These are phyloP conservation scores for Enteromius paludinosus DNA, from an alignment of 2,797 vertebrate species.

Conservation along the genomic window DNA sequence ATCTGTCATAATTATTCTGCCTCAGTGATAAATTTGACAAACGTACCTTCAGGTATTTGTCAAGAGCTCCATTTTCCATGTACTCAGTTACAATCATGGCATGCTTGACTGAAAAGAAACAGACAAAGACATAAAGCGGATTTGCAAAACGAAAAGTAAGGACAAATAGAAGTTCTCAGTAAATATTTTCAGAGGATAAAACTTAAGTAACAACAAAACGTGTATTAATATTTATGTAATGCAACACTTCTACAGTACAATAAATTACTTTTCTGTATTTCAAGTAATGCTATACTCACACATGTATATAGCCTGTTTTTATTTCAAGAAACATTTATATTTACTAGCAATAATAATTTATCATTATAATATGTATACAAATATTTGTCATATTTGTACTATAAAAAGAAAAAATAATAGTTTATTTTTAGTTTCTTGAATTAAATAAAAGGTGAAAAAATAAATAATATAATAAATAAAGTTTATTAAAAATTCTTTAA, in stretches of 20 bases:
- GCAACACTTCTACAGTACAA: background rate
- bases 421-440: background rate
- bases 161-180: background rate
- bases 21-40: slow-evolving; percentile 8
- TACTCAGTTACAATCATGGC: slow-evolving; percentile 97
- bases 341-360: background rate
- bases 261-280: background rate
- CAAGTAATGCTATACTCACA: background rate
- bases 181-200: background rate
- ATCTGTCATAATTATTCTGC: background rate
- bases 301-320: background rate
- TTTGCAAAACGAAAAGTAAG: background rate
- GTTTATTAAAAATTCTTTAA: no score
- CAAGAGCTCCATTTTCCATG: slow-evolving; percentile 96
- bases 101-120: slow-evolving; percentile 85
- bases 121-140: background rate
- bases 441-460: background rate
- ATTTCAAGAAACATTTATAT: background rate
- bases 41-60: slow-evolving; percentile 90
- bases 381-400: background rate
- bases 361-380: background rate
- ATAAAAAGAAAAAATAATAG: background rate
- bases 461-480: background rate
- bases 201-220: no score
- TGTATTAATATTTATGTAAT: background rate